Percentiles rank a stretch among this genome's conserved stretches.
Evolutionary conservation across 2,113 vertebrate species (phyloP).

Genomic region (Oreochromis niloticus): DNA sequence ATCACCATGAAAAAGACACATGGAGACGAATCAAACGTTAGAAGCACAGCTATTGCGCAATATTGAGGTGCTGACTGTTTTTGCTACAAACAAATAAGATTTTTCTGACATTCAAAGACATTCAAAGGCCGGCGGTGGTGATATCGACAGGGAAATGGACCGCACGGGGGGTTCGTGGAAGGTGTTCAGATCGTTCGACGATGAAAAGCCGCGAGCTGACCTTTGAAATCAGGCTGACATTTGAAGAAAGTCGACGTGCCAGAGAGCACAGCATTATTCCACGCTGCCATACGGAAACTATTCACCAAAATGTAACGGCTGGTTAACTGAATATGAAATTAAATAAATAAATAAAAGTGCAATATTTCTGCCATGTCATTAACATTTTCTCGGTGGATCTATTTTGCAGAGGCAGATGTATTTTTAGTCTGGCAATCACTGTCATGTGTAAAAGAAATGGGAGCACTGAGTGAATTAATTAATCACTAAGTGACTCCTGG

Average conservation of each 20-base stretch:
- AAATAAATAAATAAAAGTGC: background rate
- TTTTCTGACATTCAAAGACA: slow-evolving; percentile 14
- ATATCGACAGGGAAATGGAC: background rate
- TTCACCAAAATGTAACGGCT: background rate
- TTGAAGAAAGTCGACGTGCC: background rate
- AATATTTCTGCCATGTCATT: background rate
- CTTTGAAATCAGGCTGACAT: slow-evolving; percentile 21
- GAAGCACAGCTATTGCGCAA: background rate
- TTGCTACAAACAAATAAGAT: background rate
- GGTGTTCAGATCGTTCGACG: background rate
- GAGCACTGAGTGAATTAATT: slow-evolving; percentile 43
- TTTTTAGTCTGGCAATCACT: slow-evolving; percentile 51
- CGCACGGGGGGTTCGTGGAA: background rate
- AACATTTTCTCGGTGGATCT: slow-evolving; percentile 1
- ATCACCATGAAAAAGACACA: background rate
- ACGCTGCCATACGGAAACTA: background rate
- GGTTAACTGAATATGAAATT: background rate
- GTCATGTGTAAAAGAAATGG: slow-evolving; percentile 28
- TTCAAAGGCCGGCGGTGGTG: background rate
- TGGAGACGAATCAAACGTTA: background rate
- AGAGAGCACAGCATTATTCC: background rate
- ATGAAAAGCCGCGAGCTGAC: background rate
- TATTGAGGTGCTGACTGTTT: background rate
- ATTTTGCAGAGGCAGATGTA: slow-evolving; percentile 19
- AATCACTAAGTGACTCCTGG: slow-evolving; percentile 42